Evolutionary conservation across 2,113 vertebrate genomes (phyloP).

Genomic region (Calonectris borealis): DNA sequence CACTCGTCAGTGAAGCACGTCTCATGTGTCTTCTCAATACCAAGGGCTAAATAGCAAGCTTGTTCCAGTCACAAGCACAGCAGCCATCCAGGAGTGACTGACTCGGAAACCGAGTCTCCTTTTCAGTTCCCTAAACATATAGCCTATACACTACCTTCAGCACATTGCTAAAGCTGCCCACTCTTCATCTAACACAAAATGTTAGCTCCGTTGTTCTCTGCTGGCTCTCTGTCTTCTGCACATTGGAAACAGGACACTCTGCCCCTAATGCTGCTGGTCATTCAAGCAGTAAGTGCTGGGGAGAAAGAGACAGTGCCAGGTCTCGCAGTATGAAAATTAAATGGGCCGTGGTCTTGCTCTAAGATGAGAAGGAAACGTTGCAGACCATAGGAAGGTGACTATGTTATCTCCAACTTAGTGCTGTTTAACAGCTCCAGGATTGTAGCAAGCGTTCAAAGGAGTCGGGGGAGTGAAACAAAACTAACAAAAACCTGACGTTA

Average conservation of each 20-base stretch:
- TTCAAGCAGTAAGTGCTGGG: not conserved
- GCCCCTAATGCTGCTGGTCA: not conserved
- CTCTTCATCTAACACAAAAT: not conserved
- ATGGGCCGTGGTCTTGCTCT: not conserved
- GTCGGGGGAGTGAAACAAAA: not conserved
- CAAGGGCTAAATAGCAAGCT: slow-evolving; percentile 3
- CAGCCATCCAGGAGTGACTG: not conserved
- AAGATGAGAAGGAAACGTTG: not conserved
- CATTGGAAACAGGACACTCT: not conserved
- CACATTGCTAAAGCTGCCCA: not conserved
- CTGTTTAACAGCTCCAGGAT: not conserved
- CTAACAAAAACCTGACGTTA: not conserved
- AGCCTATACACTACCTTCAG: not conserved
- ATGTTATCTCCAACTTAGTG: not conserved
- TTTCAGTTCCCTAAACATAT: not conserved
- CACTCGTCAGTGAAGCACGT: slow-evolving; percentile 1
- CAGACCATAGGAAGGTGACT: not conserved
- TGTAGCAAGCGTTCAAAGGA: not conserved
- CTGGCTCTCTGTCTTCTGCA: not conserved
- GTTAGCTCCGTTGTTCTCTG: not conserved
- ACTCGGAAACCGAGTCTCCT: not conserved
- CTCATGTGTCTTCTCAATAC: slow-evolving; percentile 42
- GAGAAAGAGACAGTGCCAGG: not conserved
- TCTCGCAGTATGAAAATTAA: not conserved
- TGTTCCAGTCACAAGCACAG: slow-evolving; percentile 32